phyloP scores from a whole-genome alignment of 2,888 invertebrate genomes.

The Pollenia griseotomentosa region DNA sequence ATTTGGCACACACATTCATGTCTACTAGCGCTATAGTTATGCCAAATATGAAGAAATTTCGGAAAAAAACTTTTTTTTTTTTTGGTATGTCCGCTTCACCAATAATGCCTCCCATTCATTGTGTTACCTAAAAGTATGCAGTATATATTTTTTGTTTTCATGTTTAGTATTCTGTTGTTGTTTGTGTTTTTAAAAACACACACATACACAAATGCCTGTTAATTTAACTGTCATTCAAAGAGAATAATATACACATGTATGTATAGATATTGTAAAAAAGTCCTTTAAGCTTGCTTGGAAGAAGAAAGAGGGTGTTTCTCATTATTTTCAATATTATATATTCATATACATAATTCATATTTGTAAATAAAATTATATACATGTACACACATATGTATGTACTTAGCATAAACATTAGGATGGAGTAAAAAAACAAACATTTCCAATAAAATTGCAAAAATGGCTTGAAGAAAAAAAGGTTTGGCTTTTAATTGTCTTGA shows the following conservation, averaged over 20 bases:
- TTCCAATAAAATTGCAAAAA: no score
- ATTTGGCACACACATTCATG: no score
- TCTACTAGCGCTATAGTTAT: no score
- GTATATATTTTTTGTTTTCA: conserved; percentile 4
- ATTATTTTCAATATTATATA: conserved; percentile 25
- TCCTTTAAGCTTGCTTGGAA: no score
- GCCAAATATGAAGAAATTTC: no score
- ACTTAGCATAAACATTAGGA: no score
- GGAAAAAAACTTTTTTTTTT: no score
- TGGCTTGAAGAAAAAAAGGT: no score
- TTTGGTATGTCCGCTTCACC: not conserved
- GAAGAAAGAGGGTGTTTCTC: not conserved
- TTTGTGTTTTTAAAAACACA: conserved; percentile 13
- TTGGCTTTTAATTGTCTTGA: no score
- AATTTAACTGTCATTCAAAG: conserved; percentile 42
- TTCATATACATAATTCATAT: not conserved
- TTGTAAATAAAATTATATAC: no score
- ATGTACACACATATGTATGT: no score
- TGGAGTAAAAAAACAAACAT: no score
- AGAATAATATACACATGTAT: conserved; percentile 13
- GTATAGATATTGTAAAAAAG: not conserved
- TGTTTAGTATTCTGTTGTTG: not conserved
- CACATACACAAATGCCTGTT: conserved; percentile 18
- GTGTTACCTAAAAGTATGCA: conserved; percentile 19
- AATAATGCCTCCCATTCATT: not conserved